phyloP scores from a whole-genome alignment of 2,797 vertebrate genomes.

The Aphelocoma californica region DNA sequence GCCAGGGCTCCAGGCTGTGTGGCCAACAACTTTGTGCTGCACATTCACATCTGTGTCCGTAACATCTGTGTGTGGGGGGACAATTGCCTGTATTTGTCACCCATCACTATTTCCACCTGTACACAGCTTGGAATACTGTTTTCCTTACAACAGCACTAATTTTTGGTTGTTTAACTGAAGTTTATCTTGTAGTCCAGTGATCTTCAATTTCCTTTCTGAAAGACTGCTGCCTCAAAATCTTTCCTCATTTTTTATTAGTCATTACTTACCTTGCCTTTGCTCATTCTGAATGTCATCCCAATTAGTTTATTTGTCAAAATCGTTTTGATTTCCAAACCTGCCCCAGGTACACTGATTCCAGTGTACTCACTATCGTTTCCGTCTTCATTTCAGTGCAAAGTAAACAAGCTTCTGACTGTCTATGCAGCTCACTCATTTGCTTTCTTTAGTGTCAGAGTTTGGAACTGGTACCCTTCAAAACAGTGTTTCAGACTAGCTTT shows the following conservation, averaged over 20 bases:
- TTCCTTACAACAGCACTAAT: not conserved
- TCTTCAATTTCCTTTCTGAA: not conserved
- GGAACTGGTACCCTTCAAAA: not conserved
- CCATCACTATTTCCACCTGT: not conserved
- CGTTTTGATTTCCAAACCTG: not conserved
- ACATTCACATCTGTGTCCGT: rapidly evolving
- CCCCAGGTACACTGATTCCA: not conserved
- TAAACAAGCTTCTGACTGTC: not conserved
- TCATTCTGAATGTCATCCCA: not conserved
- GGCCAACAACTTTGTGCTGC: not conserved
- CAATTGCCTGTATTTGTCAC: not conserved
- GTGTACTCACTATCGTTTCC: not conserved
- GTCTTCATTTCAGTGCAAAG: not conserved
- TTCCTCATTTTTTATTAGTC: not conserved
- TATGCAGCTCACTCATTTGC: not conserved
- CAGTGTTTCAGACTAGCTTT: not conserved
- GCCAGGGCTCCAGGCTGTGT: not conserved
- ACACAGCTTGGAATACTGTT: not conserved
- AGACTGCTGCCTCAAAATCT: not conserved
- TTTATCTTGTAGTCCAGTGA: not conserved
- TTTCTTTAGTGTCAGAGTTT: not conserved
- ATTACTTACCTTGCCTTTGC: not conserved
- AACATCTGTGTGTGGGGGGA: rapidly evolving
- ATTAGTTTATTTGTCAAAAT: not conserved
- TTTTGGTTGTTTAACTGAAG: not conserved